A percentile compares a stretch with the other conserved stretches of the same genome.
Evolutionary conservation across 2,113 vertebrate species (phyloP).

Genomic region (Chunga burmeisteri): DNA sequence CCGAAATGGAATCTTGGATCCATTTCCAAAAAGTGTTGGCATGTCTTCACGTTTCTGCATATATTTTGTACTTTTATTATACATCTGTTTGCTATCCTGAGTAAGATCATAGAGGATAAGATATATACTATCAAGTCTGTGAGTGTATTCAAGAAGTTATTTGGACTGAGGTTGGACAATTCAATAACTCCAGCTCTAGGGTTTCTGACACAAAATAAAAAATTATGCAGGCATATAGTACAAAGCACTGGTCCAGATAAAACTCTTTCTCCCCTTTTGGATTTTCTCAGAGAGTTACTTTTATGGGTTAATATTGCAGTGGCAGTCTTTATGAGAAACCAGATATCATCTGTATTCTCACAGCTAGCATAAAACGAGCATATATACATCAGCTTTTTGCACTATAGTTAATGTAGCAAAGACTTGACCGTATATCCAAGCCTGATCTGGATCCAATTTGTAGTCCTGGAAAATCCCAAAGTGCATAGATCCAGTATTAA

Average conservation of each 20-base stretch:
- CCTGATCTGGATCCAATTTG: background rate
- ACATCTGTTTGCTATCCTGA: slow-evolving; percentile 1
- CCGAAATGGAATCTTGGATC: slow-evolving; percentile 30
- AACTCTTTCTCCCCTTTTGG: background rate
- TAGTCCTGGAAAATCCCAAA: background rate
- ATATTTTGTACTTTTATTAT: slow-evolving; percentile 15
- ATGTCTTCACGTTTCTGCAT: background rate
- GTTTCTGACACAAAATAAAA: background rate
- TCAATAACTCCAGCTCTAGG: background rate
- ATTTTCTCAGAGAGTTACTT: background rate
- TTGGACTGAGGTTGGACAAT: background rate
- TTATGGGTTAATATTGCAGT: background rate
- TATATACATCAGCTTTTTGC: background rate
- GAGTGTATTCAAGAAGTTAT: background rate
- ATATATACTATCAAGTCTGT: background rate
- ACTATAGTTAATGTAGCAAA: background rate
- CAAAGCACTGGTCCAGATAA: background rate
- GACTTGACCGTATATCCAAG: background rate
- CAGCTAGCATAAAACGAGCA: background rate
- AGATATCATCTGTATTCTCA: background rate
- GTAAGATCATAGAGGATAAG: background rate
- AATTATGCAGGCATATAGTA: background rate
- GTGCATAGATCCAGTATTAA: background rate
- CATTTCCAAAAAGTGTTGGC: background rate
- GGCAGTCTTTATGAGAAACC: background rate